Conservation (phyloP, 2,797 vertebrate species). For the Megaceryle alcyon region DNA sequence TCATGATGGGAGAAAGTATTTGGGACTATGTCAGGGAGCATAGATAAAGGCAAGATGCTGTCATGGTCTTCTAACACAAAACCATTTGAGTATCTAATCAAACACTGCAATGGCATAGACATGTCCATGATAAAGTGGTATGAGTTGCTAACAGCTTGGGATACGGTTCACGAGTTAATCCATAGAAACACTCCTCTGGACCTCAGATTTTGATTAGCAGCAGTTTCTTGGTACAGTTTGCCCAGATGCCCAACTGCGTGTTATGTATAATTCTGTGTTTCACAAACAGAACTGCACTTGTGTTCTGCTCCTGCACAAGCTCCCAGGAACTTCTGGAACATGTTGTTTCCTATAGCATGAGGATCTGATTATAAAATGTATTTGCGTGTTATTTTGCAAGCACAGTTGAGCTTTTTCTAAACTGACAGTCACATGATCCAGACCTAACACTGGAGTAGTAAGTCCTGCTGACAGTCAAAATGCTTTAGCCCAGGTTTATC, state of each 20-base stretch:
- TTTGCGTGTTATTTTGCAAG: slow-evolving; percentile 4
- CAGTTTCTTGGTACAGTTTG: neutral
- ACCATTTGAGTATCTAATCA: neutral
- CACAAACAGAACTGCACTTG: neutral
- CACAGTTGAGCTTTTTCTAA: neutral
- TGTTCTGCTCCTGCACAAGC: neutral
- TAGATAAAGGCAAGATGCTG: neutral
- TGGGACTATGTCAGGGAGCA: neutral
- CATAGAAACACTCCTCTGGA: neutral
- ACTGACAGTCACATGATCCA: neutral
- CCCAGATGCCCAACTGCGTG: neutral
- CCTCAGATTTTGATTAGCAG: neutral
- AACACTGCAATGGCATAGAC: neutral
- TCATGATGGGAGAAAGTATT: neutral
- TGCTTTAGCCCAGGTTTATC: neutral
- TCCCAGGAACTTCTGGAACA: neutral
- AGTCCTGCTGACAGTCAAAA: neutral
- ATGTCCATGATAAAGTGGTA: neutral
- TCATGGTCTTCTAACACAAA: neutral
- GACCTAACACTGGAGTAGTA: neutral
- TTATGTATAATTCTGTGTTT: neutral
- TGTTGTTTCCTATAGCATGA: neutral
- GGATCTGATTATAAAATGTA: slow-evolving; percentile 14
- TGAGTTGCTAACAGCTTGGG: neutral
- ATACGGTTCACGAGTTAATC: neutral